phyloP scores from a whole-genome alignment of 1,140 invertebrate genomes.

The Drosophila truncata region DNA sequence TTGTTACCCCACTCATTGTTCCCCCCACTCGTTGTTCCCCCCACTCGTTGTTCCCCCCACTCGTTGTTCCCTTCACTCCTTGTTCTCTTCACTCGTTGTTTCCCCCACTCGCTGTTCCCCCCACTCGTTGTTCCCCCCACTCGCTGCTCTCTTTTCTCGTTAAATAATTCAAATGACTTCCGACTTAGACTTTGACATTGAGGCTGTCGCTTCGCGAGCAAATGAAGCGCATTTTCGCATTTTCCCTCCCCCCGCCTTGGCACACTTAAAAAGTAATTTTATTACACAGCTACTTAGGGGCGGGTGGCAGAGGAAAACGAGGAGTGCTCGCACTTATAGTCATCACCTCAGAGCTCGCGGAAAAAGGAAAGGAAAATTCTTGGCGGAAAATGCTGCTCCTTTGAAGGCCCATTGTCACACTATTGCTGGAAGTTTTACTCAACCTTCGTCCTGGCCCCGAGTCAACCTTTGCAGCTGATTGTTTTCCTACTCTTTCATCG shows the following conservation, averaged over 20 bases:
- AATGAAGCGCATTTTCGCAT: conserved; percentile 47
- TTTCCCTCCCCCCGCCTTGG: not conserved
- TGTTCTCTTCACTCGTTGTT: no score
- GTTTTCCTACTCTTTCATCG: conserved; percentile 45
- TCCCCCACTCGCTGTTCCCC: no score
- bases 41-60: not conserved
- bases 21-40: no score
- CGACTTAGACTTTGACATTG: conserved; percentile 73
- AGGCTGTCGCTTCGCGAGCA: conserved; percentile 24
- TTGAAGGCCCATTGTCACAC: conserved; percentile 63
- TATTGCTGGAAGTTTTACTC: conserved; percentile 58
- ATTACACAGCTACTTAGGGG: conserved; percentile 76
- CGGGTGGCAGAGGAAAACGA: not conserved
- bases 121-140: not conserved
- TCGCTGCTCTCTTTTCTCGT: conserved; percentile 15
- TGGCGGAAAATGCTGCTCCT: conserved; percentile 18
- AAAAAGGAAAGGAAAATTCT: conserved; percentile 60
- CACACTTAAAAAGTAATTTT: conserved; percentile 82
- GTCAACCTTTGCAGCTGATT: conserved; percentile 37
- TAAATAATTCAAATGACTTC: conserved; percentile 81
- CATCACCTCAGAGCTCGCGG: conserved; percentile 46
- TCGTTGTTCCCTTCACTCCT: not conserved
- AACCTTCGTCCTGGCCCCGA: conserved; percentile 21
- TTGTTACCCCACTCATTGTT: not conserved
- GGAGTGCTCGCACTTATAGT: conserved; percentile 26